Evolutionary conservation across 2,888 invertebrate species (phyloP), one percentile per base, ranked within the genome.

Genomic region (Odontothrips loti): DNA sequence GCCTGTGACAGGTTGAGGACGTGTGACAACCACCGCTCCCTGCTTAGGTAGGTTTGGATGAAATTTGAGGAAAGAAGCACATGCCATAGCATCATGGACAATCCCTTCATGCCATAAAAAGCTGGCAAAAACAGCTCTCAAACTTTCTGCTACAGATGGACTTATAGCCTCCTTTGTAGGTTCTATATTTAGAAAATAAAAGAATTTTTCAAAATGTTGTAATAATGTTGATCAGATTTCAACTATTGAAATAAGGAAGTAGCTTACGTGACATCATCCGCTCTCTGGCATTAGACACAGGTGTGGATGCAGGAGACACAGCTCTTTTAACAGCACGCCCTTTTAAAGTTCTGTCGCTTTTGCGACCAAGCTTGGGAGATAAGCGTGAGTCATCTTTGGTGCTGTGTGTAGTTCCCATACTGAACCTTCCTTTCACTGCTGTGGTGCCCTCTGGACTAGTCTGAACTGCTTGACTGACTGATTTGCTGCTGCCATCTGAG

Each of bases 31-130:
- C 0, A 92, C 89, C 84, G 90, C 94, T 83, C 90, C 94, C 86
- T 93, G 92, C 86, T 96, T 96, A 27, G 96, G 95, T 82, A 96
- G 87, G 48, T 92, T 92, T 0, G 96, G 96, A 87, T 96, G 95
- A 86, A 98, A 98, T 88, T 97, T 97, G 12, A 99, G 90, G 86
- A 96, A 99, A 0, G 98, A 96, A 0, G 98, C 97, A 86, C 97
- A 98, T 0, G 98, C 97, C 93, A 99, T 98, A 10, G 98, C 97
- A 87, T 99, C 98, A 86, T 98, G 97, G 0, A 98, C 97, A 79
- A 98, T 93, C 20, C 97, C 96, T 89, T 98, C 98, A 86, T 99
- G 98, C 98, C 98, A 99, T 1, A 99, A 89, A 85, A 98, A 93
- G 0, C 98, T 97, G 0, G 98, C 98, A 87, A 99, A 99, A 9